Evolutionary conservation across 2,888 invertebrate species (phyloP).

Genomic region (Keiferia lycopersicella): DNA sequence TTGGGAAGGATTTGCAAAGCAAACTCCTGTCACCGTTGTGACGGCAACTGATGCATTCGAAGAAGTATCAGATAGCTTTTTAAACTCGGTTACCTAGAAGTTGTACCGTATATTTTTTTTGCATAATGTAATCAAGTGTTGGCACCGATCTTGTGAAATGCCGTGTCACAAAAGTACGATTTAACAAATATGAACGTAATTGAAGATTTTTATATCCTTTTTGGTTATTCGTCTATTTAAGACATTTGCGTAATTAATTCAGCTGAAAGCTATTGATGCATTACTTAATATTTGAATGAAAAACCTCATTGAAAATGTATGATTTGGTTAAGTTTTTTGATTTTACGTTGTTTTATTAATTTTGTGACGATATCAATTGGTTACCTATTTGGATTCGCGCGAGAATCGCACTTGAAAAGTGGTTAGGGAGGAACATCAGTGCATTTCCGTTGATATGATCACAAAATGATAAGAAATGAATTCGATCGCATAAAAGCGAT

Average conservation of each 20-base stretch:
- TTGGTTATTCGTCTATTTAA: slow-evolving; percentile 33
- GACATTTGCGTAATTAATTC: slow-evolving; percentile 35
- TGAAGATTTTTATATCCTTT: not conserved
- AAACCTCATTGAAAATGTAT: slow-evolving; percentile 62
- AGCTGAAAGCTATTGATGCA: slow-evolving; percentile 69
- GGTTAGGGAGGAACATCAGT: slow-evolving; percentile 11
- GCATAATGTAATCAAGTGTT: slow-evolving; percentile 6
- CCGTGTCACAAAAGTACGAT: not conserved
- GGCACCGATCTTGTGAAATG: not conserved
- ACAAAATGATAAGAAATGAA: slow-evolving; percentile 48
- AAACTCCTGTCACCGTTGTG: slow-evolving; percentile 52
- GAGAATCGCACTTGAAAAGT: slow-evolving; percentile 32
- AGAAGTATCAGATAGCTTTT: slow-evolving; percentile 47
- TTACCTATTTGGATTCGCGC: slow-evolving; percentile 10
- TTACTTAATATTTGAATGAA: slow-evolving; percentile 60
- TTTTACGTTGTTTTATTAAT: slow-evolving; percentile 57
- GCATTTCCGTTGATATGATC: slow-evolving; percentile 48
- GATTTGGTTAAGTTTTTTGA: slow-evolving; percentile 60
- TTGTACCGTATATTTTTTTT: not conserved
- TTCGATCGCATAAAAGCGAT: slow-evolving; percentile 53
- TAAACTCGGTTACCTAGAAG: slow-evolving; percentile 21
- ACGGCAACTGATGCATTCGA: slow-evolving; percentile 56
- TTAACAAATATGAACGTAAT: not conserved
- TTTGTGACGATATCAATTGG: slow-evolving; percentile 30
- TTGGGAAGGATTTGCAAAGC: slow-evolving; percentile 66